These are phyloP conservation scores for Sebastiscus albofasciatus DNA, from an alignment of 2,797 vertebrate species.

Conservation along the genomic window DNA sequence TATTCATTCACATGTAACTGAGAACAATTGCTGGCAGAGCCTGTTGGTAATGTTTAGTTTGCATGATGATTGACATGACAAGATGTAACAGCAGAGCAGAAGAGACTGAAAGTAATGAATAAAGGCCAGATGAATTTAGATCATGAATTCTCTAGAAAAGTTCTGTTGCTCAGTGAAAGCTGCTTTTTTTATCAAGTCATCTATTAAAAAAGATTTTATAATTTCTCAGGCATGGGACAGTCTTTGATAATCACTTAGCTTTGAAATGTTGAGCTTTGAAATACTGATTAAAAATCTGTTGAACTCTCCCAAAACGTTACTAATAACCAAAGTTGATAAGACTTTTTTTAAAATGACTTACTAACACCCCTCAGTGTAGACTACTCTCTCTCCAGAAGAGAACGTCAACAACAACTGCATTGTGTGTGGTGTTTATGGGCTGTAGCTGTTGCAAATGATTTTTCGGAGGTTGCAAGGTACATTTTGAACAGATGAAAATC, in stretches of 20 bases:
- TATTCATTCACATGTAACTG: conserved; percentile 26
- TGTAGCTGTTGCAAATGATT: background rate
- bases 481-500: no score
- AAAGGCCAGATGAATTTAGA: background rate
- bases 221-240: background rate
- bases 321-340: background rate
- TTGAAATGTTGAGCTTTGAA: background rate
- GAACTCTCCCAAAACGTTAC: background rate
- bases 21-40: conserved; percentile 43
- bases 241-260: background rate
- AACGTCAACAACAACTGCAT: background rate
- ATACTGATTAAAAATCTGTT: background rate
- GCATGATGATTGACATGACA: conserved; percentile 3
- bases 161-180: background rate
- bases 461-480: no score
- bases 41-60: conserved; percentile 38
- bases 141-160: background rate
- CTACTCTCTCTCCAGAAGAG: background rate
- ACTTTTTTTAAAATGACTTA: background rate
- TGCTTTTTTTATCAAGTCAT: background rate
- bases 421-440: background rate
- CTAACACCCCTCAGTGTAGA: background rate
- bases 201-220: background rate
- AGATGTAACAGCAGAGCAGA: background rate
- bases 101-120: background rate